Conservation (phyloP, 2,888 invertebrate species). For the Ligdia adustata region DNA sequence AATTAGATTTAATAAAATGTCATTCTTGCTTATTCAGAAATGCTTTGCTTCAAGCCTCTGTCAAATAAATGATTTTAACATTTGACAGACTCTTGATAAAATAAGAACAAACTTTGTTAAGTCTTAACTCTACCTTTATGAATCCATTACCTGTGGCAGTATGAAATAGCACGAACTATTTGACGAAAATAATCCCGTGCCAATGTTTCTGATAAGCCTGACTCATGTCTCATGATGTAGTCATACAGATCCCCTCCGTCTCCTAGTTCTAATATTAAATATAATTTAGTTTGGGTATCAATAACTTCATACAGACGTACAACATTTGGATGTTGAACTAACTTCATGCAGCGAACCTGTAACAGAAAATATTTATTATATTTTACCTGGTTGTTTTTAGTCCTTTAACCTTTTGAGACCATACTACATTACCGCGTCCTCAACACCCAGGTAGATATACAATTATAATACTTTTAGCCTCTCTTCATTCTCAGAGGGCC, state of each 20-base stretch:
- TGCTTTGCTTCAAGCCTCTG: too few relatives aligned
- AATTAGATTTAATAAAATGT: too few relatives aligned
- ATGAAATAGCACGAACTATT: constrained; percentile 98
- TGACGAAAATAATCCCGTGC: constrained; percentile 97
- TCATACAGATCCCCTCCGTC: constrained; percentile 99
- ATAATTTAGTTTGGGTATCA: constrained; percentile 98
- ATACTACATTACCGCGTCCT: too few relatives aligned
- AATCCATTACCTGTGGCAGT: constrained; percentile 96
- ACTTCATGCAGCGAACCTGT: constrained; percentile 98
- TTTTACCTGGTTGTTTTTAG: too few relatives aligned
- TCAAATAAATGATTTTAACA: too few relatives aligned
- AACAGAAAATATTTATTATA: constrained; percentile 17
- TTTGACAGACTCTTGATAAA: too few relatives aligned
- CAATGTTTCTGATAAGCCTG: constrained; percentile 92
- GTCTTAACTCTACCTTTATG: too few relatives aligned
- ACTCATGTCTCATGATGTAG: constrained; percentile 98
- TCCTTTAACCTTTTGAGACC: too few relatives aligned
- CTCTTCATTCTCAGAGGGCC: too few relatives aligned
- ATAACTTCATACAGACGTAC: constrained; percentile 99
- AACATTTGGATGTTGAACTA: constrained; percentile 99
- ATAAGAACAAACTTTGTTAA: neutral
- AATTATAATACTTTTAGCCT: too few relatives aligned
- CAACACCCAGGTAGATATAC: too few relatives aligned
- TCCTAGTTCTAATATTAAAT: constrained; percentile 97
- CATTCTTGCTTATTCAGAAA: too few relatives aligned